These are phyloP conservation scores for Halcyon smyrnensis DNA, from an alignment of 2,797 vertebrate genomes.

Conservation along the genomic window DNA sequence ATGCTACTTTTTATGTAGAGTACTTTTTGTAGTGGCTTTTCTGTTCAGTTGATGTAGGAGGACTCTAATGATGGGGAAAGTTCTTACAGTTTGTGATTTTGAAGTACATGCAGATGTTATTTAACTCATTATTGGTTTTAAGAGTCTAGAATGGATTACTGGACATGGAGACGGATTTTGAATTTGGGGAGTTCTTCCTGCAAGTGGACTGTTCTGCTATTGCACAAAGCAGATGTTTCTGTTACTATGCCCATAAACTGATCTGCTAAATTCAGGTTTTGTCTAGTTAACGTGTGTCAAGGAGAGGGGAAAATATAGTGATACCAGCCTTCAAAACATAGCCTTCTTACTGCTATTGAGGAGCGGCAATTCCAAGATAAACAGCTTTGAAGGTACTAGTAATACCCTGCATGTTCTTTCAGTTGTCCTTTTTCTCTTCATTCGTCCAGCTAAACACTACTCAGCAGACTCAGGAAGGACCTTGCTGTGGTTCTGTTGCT, in stretches of 20 bases:
- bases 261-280: background rate
- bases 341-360: background rate
- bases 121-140: background rate
- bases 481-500: conserved; percentile 70
- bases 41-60: background rate
- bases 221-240: background rate
- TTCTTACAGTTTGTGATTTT: background rate
- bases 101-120: background rate
- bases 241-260: background rate
- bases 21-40: background rate
- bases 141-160: background rate
- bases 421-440: background rate
- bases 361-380: background rate
- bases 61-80: background rate
- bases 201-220: background rate
- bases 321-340: background rate
- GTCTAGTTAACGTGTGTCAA: background rate
- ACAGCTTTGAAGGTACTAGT: background rate
- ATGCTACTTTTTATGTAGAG: background rate
- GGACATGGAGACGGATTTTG: background rate
- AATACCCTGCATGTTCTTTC: background rate
- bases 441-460: background rate
- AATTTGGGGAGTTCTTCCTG: background rate
- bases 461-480: conserved; percentile 64
- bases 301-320: background rate